These are phyloP conservation scores for Epistrophe eligans DNA, from an alignment of 2,888 invertebrate genomes.

Conservation along the genomic window DNA sequence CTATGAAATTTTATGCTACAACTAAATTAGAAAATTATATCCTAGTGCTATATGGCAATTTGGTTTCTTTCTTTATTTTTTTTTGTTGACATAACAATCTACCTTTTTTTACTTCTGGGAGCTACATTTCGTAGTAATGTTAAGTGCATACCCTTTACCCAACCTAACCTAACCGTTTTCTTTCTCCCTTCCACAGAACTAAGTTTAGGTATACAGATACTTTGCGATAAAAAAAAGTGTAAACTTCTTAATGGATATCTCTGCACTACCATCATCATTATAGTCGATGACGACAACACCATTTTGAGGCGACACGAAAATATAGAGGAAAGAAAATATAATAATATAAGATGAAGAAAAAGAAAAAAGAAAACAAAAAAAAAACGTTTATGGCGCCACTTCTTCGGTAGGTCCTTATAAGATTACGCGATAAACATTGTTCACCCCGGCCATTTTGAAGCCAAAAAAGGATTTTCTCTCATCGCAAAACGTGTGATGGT, in stretches of 20 bases:
- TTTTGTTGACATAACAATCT: conserved; percentile 27
- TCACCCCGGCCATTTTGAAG: conserved; percentile 60
- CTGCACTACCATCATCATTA: conserved; percentile 33
- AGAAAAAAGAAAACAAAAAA: conserved; percentile 2
- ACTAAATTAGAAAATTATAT: conserved; percentile 56
- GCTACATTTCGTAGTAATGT: conserved; percentile 11
- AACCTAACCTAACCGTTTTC: neutral
- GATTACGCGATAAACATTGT: conserved; percentile 70
- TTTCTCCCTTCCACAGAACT: neutral
- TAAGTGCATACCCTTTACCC: conserved; percentile 35
- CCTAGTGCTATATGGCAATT: conserved; percentile 7
- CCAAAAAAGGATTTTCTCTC: conserved; percentile 57
- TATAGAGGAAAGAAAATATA: conserved; percentile 29
- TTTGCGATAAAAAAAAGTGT: conserved; percentile 40
- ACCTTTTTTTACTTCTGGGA: conserved; percentile 24
- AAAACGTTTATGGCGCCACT: conserved; percentile 63
- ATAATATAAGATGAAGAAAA: neutral
- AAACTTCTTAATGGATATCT: conserved; percentile 66
- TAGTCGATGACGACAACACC: conserved; percentile 27
- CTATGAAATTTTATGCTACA: conserved; percentile 41
- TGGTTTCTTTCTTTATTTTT: neutral
- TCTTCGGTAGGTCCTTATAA: conserved; percentile 49
- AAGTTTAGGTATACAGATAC: neutral
- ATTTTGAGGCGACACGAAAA: conserved; percentile 59
- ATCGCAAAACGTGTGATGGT: conserved; percentile 48